A percentile compares a stretch with the other conserved stretches of the same genome.
phyloP scores from a whole-genome alignment of 2,797 vertebrate genomes.

The Cyclopterus lumpus region DNA sequence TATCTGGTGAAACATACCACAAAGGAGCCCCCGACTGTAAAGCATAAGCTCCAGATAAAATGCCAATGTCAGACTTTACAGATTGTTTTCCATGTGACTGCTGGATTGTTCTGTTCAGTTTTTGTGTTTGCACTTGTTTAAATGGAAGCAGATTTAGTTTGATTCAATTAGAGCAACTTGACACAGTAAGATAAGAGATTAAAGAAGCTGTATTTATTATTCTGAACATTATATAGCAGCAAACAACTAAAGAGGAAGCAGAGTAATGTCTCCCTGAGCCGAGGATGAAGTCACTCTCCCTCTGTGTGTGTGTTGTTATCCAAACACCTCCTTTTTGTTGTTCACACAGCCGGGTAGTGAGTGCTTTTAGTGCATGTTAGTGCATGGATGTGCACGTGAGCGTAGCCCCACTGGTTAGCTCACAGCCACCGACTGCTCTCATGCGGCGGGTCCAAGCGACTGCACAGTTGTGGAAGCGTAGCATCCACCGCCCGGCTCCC shows the following conservation, averaged over 20 bases:
- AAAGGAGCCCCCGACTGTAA: not conserved
- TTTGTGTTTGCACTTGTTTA: not conserved
- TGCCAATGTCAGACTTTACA: not conserved
- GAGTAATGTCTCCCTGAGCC: not conserved
- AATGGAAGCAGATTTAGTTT: not conserved
- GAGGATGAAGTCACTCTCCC: not conserved
- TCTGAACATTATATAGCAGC: not conserved
- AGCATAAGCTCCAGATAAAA: not conserved
- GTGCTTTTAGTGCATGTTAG: too few relatives aligned
- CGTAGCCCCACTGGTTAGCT: not conserved
- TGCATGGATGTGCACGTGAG: too few relatives aligned
- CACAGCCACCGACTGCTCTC: not conserved
- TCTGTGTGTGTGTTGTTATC: too few relatives aligned
- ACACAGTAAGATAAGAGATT: not conserved
- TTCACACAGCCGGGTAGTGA: too few relatives aligned
- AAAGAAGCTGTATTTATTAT: not conserved
- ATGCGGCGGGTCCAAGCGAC: not conserved
- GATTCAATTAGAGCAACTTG: not conserved
- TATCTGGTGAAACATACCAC: not conserved
- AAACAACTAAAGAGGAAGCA: not conserved
- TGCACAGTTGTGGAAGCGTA: not conserved
- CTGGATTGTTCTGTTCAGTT: not conserved
- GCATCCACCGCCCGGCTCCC: not conserved
- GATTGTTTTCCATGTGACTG: not conserved
- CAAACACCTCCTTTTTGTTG: too few relatives aligned